These are phyloP conservation scores for Notolepis coatsorum DNA, from an alignment of 2,797 vertebrate genomes.

Conservation along the genomic window DNA sequence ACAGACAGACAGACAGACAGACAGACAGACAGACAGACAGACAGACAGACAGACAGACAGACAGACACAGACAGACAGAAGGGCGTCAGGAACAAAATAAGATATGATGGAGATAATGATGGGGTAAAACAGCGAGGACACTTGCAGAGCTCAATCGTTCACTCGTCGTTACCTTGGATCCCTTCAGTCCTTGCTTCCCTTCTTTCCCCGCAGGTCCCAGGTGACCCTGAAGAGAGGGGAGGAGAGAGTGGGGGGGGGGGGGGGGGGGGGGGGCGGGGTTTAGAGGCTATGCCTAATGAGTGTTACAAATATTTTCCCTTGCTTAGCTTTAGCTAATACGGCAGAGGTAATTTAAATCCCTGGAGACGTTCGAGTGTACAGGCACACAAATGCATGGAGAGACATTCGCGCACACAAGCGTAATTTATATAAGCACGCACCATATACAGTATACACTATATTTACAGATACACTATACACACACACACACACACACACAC, in stretches of 20 bases:
- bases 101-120: background rate
- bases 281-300: background rate
- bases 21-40: too few relatives aligned
- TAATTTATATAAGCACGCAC: background rate
- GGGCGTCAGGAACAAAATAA: background rate
- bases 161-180: slow-evolving; percentile 80
- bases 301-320: background rate
- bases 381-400: background rate
- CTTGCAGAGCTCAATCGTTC: background rate
- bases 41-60: too few relatives aligned
- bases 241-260: background rate
- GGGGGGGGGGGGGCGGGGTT: background rate
- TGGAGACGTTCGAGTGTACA: background rate
- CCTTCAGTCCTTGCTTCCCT: slow-evolving; percentile 88
- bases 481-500: background rate
- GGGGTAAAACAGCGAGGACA: background rate
- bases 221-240: slow-evolving; percentile 77
- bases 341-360: slow-evolving; percentile 1
- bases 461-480: too few relatives aligned
- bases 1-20: too few relatives aligned
- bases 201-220: slow-evolving; percentile 81
- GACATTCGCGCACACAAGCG: background rate
- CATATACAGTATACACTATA: too few relatives aligned
- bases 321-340: background rate
- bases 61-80: background rate